Evolutionary conservation across 1,140 invertebrate genomes (phyloP).

Genomic region (Caenorhabditis tropicalis): DNA sequence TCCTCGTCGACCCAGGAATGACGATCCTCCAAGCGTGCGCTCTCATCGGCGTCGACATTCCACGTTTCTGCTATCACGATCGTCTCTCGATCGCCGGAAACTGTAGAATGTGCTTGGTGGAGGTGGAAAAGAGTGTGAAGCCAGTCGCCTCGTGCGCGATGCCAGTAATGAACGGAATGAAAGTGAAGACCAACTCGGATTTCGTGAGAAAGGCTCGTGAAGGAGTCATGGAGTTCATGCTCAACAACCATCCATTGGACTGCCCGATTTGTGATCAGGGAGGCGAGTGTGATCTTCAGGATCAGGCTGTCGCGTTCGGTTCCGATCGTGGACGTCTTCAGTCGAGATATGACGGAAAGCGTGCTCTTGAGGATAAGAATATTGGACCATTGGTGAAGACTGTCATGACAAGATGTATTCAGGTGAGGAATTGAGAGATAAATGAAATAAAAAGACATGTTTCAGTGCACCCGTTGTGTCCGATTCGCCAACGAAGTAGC

Average conservation of each 20-base stretch:
- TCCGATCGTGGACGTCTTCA: slow-evolving; percentile 91
- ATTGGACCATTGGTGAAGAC: slow-evolving; percentile 97
- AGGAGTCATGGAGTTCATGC: slow-evolving; percentile 98
- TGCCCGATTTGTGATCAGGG: slow-evolving; percentile 99
- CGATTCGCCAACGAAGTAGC: slow-evolving; percentile 75
- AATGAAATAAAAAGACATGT: too few relatives aligned
- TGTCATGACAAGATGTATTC: slow-evolving; percentile 99
- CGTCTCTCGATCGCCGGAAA: slow-evolving; percentile 96
- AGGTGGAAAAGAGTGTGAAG: slow-evolving; percentile 93
- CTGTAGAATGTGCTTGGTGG: slow-evolving; percentile 98
- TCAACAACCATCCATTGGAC: slow-evolving; percentile 97
- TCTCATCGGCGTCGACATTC: slow-evolving; percentile 93
- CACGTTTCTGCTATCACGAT: slow-evolving; percentile 98
- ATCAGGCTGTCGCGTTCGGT: slow-evolving; percentile 89
- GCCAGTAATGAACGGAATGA: slow-evolving; percentile 98
- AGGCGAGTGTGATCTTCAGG: slow-evolving; percentile 93
- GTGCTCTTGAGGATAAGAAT: slow-evolving; percentile 97
- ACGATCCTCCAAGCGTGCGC: slow-evolving; percentile 98
- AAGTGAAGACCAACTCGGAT: slow-evolving; percentile 95
- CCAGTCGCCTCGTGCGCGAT: slow-evolving; percentile 99
- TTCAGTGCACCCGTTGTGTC: slow-evolving; percentile 98
- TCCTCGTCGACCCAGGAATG: slow-evolving; percentile 91
- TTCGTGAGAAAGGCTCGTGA: slow-evolving; percentile 88
- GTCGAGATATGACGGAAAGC: slow-evolving; percentile 89
- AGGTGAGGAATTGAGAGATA: too few relatives aligned